phyloP scores from a whole-genome alignment of 1,140 invertebrate genomes.

The Drosophila ananassae region DNA sequence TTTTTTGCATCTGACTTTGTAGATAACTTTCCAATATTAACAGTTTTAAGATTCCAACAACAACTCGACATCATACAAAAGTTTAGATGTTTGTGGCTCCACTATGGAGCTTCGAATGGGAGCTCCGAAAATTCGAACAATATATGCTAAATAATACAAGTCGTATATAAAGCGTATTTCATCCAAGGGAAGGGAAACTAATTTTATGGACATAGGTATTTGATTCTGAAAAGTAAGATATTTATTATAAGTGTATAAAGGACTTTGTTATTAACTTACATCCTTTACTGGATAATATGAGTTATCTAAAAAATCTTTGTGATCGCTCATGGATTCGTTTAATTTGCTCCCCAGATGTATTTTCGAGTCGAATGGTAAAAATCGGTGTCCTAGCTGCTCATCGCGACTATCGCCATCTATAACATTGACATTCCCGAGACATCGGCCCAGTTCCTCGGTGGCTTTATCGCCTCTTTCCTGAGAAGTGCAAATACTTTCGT shows the following conservation, averaged over 20 bases:
- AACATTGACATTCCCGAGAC: constrained; percentile 57
- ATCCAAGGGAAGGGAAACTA: constrained; percentile 32
- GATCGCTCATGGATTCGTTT: constrained; percentile 25
- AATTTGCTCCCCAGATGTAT: constrained; percentile 29
- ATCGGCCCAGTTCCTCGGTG: constrained; percentile 49
- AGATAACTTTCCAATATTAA: background rate
- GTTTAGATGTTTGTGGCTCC: background rate
- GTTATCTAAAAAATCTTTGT: constrained; percentile 42
- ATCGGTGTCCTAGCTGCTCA: constrained; percentile 43
- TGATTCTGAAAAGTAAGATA: constrained; percentile 21
- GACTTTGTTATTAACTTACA: constrained; percentile 18
- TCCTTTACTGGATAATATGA: constrained; percentile 50
- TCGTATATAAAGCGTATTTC: constrained; percentile 28
- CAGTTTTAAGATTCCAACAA: background rate
- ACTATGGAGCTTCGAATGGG: background rate
- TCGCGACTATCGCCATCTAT: constrained; percentile 62
- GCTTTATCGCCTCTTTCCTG: background rate
- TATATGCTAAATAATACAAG: constrained; percentile 51
- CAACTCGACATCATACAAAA: background rate
- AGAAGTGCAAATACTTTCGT: constrained; percentile 45
- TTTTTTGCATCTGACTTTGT: background rate
- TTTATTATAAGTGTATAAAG: background rate
- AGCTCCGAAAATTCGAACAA: constrained; percentile 49
- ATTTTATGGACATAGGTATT: constrained; percentile 34
- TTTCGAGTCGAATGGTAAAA: constrained; percentile 50